These are phyloP conservation scores for Tupiocoris notatus DNA, from an alignment of 2,888 invertebrate species.

Conservation along the genomic window DNA sequence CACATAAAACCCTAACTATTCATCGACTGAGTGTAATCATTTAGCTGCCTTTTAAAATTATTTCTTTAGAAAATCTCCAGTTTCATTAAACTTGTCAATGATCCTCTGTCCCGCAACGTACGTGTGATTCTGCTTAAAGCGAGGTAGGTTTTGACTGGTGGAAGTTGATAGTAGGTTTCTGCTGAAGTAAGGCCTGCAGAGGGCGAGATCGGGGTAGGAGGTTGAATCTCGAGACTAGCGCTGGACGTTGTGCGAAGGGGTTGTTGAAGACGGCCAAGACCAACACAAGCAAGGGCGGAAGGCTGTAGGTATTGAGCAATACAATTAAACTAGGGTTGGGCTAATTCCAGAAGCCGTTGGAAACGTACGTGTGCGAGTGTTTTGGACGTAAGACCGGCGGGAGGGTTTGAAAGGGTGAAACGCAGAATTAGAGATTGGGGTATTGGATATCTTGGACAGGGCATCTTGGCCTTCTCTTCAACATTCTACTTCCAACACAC, in stretches of 20 bases:
- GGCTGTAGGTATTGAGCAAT: constrained; percentile 41
- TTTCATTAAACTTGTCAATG: too few species aligned
- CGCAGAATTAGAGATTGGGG: not conserved
- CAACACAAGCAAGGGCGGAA: not conserved
- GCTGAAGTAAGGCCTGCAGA: constrained; percentile 2
- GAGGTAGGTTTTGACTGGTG: not conserved
- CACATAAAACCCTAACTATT: too few species aligned
- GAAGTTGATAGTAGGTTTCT: not conserved
- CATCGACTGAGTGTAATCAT: too few species aligned
- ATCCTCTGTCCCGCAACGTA: too few species aligned
- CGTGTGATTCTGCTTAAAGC: not conserved
- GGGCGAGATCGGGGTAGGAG: not conserved
- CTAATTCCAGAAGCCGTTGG: constrained; percentile 40
- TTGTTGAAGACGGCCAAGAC: not conserved
- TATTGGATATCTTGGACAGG: constrained; percentile 33
- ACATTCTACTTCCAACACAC: not conserved
- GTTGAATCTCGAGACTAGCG: constrained; percentile 6
- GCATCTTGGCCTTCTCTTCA: constrained; percentile 36
- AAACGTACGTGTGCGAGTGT: constrained; percentile 22
- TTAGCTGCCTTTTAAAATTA: too few species aligned
- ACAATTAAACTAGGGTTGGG: constrained; percentile 36
- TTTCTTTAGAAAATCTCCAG: too few species aligned
- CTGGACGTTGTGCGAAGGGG: constrained; percentile 3
- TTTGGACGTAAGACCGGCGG: not conserved
- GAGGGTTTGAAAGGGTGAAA: constrained; percentile 6